phyloP scores from a whole-genome alignment of 2,888 invertebrate genomes.

The Mimumesa dahlbomi region DNA sequence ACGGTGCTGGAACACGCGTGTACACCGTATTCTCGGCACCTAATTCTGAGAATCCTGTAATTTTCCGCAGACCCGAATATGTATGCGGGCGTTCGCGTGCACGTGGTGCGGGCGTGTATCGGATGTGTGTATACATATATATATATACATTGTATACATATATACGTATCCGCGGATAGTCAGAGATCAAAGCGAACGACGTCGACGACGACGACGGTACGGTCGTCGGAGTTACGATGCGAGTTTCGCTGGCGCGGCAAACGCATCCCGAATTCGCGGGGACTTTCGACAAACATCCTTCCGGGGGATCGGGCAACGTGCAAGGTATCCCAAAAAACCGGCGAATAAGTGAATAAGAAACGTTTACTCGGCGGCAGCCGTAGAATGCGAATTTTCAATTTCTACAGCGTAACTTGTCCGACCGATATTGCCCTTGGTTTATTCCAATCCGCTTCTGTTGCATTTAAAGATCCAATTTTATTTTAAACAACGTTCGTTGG shows the following conservation, averaged over 20 bases:
- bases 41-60: conserved; percentile 59
- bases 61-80: conserved; percentile 48
- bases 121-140: background rate
- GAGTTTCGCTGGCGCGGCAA: conserved; percentile 15
- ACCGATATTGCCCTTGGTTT: conserved; percentile 42
- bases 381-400: conserved; percentile 51
- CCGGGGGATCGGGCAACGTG: conserved; percentile 50
- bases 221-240: conserved; percentile 23
- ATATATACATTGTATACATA: no score
- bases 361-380: conserved; percentile 33
- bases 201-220: background rate
- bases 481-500: no score
- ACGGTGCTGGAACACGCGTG: background rate
- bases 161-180: conserved; percentile 41
- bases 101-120: conserved; percentile 3
- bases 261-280: conserved; percentile 39
- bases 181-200: conserved; percentile 51
- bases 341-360: conserved; percentile 34
- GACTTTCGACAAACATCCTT: conserved; percentile 47
- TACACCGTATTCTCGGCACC: conserved; percentile 25
- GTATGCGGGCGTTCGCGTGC: background rate
- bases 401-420: conserved; percentile 29
- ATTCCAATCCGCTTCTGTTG: conserved; percentile 9
- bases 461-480: background rate
- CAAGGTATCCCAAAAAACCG: conserved; percentile 43